These are phyloP conservation scores for Alviniconcha strummeri DNA, from an alignment of 2,888 invertebrate genomes.

Conservation along the genomic window DNA sequence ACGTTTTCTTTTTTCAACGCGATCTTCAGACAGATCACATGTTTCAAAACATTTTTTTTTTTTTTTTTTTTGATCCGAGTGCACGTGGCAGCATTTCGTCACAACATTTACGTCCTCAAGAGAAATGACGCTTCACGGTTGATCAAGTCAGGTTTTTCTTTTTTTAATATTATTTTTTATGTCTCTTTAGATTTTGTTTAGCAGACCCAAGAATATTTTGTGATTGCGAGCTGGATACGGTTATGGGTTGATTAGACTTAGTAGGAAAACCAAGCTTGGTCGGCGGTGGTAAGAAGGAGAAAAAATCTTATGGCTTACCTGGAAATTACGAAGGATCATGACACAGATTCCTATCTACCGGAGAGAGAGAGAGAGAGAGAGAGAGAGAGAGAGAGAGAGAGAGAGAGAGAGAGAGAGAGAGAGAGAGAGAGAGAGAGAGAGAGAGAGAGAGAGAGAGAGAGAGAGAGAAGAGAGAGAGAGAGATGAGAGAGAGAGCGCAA, in stretches of 20 bases:
- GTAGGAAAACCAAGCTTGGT: background rate
- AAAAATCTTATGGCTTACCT: background rate
- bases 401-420: slow-evolving; percentile 1
- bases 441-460: background rate
- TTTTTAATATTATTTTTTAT: background rate
- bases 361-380: slow-evolving; percentile 10
- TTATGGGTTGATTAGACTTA: background rate
- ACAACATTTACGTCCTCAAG: no score
- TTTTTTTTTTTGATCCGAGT: no score
- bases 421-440: slow-evolving; percentile 1
- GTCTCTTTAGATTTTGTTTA: background rate
- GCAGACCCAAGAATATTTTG: background rate
- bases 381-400: slow-evolving; percentile 14
- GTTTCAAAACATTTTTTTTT: background rate
- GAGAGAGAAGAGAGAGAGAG: slow-evolving; percentile 1
- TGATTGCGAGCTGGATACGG: background rate
- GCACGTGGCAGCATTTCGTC: no score
- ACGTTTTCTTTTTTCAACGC: background rate
- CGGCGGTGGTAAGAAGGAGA: background rate
- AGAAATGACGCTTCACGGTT: no score
- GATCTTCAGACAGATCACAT: background rate
- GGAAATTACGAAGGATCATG: no score
- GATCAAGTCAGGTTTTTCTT: background rate
- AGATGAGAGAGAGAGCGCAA: background rate
- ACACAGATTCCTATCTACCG: no score